Percentiles rank a stretch among this genome's conserved stretches.
Evolutionary conservation across 2,888 invertebrate genomes (phyloP).

Genomic region (Barypeithes pellucidus): DNA sequence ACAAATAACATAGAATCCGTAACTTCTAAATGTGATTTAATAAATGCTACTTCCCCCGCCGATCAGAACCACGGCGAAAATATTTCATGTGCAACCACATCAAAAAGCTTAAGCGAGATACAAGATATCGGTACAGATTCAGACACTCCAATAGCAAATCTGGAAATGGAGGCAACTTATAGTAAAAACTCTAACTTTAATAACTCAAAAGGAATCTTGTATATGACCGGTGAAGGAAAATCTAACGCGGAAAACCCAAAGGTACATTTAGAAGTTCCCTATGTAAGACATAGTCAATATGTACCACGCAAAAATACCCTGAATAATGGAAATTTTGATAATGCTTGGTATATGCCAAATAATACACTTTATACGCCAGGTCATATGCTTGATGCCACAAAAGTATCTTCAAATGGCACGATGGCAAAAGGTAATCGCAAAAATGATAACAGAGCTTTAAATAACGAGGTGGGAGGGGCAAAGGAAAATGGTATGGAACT

Average conservation of each 20-base stretch:
- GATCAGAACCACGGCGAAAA: not conserved
- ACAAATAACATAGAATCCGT: not conserved
- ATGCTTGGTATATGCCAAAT: not conserved
- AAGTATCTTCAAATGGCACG: not conserved
- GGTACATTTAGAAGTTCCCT: not conserved
- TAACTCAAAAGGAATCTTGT: not conserved
- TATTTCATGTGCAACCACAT: not conserved
- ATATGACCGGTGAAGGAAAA: not conserved
- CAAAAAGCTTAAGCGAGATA: no score
- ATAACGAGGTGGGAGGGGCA: no score
- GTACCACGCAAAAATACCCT: not conserved
- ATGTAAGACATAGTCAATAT: not conserved
- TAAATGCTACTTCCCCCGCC: not conserved
- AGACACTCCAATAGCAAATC: not conserved
- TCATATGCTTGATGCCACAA: not conserved
- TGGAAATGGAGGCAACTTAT: not conserved
- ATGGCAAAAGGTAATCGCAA: no score
- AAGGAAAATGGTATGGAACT: not conserved
- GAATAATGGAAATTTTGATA: not conserved
- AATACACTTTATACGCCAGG: not conserved
- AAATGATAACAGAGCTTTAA: no score
- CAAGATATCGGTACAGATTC: no score
- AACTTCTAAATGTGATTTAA: not conserved
- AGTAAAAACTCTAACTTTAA: not conserved
- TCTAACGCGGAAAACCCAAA: not conserved